Base-by-base conservation (phyloP, 2,797 vertebrate species). In the Naso thynnoides region DNA sequence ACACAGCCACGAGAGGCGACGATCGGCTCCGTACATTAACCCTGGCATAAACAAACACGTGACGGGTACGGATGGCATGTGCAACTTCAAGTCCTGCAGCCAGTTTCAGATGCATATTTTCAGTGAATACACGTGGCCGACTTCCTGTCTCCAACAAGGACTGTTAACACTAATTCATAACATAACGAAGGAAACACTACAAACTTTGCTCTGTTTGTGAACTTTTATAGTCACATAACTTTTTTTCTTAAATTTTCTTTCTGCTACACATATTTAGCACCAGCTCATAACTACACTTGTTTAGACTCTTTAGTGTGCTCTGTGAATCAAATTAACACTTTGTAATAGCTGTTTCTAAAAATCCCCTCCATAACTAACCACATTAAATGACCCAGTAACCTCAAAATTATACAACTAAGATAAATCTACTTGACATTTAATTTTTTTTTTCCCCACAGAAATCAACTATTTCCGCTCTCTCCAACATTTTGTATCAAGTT, bases 61-160 rank as follows among this genome's bases (percentile, higher is more conserved):
- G 79, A 86, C 83, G 58, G 58, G 52, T 55, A 23, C n/a, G 39
- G 69, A 50, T 60, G 74, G 81, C 56, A 78, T 83, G 78, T 76
- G 67, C 57, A 71, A 83, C 73, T 68, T 86, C 73, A 47, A 59
- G 88, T 76, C 68, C 45, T 56, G 41, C 60, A 48, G 79, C 64
- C 23, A 31, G 27, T 27, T 69, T 36, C 11, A 24, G 29, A 1
- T 10, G 7, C 14, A 38, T 1, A 7, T 11, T 42, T 71, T 53
- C 49, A 36, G 6, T 8, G 16, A 27, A n/a, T 26, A 13, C 48
- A 49, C 1, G 1, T 15, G 11, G 42, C 36, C 9, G n/a, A 21
- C 15, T 49, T n/a, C 21, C 24, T 44, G 45, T 6, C 2, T 33
- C 19, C 2, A 19, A 23, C 19, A 1, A 3, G 5, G 1, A 9